phyloP scores from a whole-genome alignment of 2,888 invertebrate species.

The Laspeyria flexula region DNA sequence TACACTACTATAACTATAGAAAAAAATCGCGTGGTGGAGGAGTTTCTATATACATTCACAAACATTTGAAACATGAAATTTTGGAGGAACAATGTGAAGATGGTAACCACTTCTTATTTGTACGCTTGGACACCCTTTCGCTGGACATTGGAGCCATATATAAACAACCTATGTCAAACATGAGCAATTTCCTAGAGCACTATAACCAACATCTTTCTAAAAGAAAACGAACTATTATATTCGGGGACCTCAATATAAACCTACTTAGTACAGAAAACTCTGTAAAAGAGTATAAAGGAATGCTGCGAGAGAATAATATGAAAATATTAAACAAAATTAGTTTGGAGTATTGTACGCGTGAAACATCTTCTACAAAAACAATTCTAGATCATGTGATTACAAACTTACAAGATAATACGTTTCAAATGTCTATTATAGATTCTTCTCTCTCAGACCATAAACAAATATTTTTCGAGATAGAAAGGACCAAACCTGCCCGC shows the following conservation, averaged over 20 bases:
- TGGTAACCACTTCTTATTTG: neutral
- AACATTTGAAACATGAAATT: neutral
- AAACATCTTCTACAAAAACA: neutral
- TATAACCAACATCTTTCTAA: neutral
- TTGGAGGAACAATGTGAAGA: neutral
- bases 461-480: slow-evolving; percentile 5
- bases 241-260: neutral
- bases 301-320: slow-evolving; percentile 78
- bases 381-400: slow-evolving; percentile 2
- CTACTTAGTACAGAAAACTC: neutral
- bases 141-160: neutral
- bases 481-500: neutral
- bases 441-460: slow-evolving; percentile 7
- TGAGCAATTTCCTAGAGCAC: neutral
- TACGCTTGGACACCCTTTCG: neutral
- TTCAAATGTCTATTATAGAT: slow-evolving; percentile 6
- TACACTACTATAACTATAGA: slow-evolving; percentile 87
- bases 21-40: slow-evolving; percentile 89
- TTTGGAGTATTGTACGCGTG: neutral
- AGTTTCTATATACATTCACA: slow-evolving; percentile 39
- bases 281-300: slow-evolving; percentile 86
- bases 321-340: neutral
- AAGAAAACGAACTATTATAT: neutral
- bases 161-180: neutral
- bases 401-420: slow-evolving; percentile 1